These are phyloP conservation scores for Galerucella pusilla DNA, from an alignment of 2,888 invertebrate genomes.

Conservation along the genomic window DNA sequence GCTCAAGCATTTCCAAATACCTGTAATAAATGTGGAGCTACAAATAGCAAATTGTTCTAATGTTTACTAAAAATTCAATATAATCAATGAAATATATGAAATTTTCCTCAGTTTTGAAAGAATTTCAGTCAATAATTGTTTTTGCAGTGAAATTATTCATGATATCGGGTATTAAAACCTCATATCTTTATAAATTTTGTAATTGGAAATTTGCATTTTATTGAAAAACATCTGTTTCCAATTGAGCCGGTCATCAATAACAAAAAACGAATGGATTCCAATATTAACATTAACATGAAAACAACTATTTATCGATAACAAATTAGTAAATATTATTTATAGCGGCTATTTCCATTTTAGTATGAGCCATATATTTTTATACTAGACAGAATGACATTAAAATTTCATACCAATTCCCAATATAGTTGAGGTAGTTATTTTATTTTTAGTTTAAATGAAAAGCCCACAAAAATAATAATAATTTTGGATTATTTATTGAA, in stretches of 20 bases:
- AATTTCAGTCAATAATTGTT: too few species aligned
- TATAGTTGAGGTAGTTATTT: slow-evolving; percentile 9
- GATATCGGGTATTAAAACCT: slow-evolving; percentile 10
- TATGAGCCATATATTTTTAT: slow-evolving; percentile 22
- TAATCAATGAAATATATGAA: too few species aligned
- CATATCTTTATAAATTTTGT: slow-evolving; percentile 19
- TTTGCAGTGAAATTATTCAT: neutral
- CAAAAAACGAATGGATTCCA: slow-evolving; percentile 14
- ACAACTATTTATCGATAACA: slow-evolving; percentile 42
- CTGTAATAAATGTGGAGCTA: too few species aligned
- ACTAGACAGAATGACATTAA: slow-evolving; percentile 23
- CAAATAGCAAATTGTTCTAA: too few species aligned
- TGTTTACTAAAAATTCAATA: too few species aligned
- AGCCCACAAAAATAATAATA: slow-evolving; percentile 21
- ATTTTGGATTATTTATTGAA: slow-evolving; percentile 28
- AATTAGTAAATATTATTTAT: slow-evolving; percentile 43
- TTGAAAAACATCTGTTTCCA: slow-evolving; percentile 17
- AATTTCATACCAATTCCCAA: slow-evolving; percentile 19
- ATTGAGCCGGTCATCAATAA: slow-evolving; percentile 12
- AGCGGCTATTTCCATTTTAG: slow-evolving; percentile 23
- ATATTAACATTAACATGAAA: slow-evolving; percentile 41
- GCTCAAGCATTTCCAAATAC: too few species aligned
- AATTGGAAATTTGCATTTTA: slow-evolving; percentile 15
- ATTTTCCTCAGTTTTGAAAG: too few species aligned
- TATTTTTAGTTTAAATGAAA: slow-evolving; percentile 20